Conservation (phyloP, 1,140 invertebrate species). For the Linepithema humile region DNA sequence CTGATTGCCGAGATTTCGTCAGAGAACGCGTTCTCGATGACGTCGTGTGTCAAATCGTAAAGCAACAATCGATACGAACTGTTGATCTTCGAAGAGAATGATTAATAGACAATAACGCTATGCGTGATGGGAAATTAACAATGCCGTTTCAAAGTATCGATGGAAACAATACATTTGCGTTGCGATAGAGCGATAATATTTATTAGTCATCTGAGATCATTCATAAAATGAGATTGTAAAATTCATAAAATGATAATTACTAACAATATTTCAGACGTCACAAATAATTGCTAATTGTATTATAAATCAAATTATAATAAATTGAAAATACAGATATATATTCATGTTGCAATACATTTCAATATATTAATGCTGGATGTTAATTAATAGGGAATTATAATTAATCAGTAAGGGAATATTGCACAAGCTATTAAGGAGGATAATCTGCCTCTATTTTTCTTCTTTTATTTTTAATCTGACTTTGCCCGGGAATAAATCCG, state of each 20-base stretch:
- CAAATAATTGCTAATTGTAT: neutral
- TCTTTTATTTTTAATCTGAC: neutral
- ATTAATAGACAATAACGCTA: conserved; percentile 21
- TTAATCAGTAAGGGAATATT: neutral
- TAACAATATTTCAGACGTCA: neutral
- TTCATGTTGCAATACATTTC: neutral
- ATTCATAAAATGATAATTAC: conserved; percentile 3
- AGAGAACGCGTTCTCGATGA: conserved; percentile 11
- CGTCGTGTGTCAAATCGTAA: conserved; percentile 36
- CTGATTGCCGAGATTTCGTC: conserved; percentile 15
- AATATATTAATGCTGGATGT: neutral
- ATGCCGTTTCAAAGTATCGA: neutral
- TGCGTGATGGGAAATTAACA: conserved; percentile 23
- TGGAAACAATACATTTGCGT: neutral
- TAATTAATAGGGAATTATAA: neutral
- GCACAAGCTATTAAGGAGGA: neutral
- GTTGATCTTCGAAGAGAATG: neutral
- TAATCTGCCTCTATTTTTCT: neutral
- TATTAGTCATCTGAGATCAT: neutral
- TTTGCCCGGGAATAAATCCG: neutral
- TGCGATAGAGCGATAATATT: neutral
- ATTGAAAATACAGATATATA: neutral
- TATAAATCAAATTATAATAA: neutral
- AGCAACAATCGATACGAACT: neutral
- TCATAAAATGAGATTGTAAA: neutral